Conservation (phyloP, 2,113 vertebrate species). For the Sciurus niger region DNA sequence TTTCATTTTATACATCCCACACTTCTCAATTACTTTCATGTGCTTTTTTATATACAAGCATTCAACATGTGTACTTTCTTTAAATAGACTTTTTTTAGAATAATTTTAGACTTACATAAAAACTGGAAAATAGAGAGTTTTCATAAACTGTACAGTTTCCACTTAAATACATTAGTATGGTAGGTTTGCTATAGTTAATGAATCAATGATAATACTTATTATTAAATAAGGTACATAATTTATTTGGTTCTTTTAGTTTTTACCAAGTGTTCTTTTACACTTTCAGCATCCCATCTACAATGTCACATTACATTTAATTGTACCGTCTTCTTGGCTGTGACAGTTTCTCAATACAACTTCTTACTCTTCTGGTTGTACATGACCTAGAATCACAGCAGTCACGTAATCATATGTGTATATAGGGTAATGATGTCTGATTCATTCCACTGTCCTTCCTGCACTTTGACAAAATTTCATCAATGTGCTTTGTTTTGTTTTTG, state of each 20-base stretch:
- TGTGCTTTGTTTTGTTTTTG: background rate
- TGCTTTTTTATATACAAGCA: background rate
- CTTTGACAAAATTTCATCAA: background rate
- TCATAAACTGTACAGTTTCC: background rate
- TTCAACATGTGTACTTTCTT: background rate
- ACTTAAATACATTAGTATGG: background rate
- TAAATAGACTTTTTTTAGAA: slow-evolving; percentile 24
- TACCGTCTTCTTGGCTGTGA: background rate
- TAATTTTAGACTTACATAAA: slow-evolving; percentile 18
- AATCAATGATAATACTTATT: background rate
- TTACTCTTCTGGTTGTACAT: too few species aligned
- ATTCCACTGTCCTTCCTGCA: background rate
- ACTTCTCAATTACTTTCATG: too few species aligned
- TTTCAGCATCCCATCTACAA: background rate
- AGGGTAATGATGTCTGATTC: too few species aligned
- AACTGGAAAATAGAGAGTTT: background rate
- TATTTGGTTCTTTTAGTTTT: background rate
- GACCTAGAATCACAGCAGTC: too few species aligned
- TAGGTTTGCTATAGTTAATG: background rate
- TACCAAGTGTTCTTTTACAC: background rate
- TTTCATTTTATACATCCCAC: background rate
- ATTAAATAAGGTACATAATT: background rate
- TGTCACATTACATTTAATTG: background rate
- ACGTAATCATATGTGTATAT: too few species aligned
- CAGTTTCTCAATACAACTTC: background rate